A percentile compares a stretch with the other conserved stretches of the same genome.
These are phyloP conservation scores for Panopea generosa DNA, from an alignment of 2,888 invertebrate species.

Conservation along the genomic window DNA sequence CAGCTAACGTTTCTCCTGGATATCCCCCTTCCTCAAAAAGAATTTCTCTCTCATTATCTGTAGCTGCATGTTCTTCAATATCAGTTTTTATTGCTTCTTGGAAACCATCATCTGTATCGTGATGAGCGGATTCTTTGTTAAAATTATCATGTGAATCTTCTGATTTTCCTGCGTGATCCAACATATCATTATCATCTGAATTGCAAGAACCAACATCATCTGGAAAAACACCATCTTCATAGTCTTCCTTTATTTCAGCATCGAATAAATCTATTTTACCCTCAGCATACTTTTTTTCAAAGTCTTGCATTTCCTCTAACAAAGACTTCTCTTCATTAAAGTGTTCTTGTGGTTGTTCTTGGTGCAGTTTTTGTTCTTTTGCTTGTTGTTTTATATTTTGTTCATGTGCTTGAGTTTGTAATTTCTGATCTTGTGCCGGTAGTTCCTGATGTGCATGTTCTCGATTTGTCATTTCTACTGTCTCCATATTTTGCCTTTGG, in stretches of 20 bases:
- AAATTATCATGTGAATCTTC: background rate
- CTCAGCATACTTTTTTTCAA: constrained; percentile 11
- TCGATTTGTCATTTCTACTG: constrained; percentile 2
- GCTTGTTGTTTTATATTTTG: too few species aligned
- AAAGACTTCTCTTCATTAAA: background rate
- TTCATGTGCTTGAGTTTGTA: too few species aligned
- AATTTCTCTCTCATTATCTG: too few species aligned
- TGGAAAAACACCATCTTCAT: constrained; percentile 16
- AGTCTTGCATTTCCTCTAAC: constrained; percentile 12
- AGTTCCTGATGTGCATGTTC: too few species aligned
- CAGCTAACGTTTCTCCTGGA: constrained; percentile 41
- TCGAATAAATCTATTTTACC: constrained; percentile 1
- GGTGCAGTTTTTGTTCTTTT: background rate
- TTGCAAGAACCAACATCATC: too few species aligned
- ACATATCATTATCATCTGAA: too few species aligned
- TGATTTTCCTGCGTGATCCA: constrained; percentile 2
- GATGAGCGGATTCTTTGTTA: background rate
- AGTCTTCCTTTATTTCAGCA: background rate
- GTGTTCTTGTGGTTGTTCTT: background rate
- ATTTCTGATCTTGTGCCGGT: too few species aligned
- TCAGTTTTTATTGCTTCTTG: background rate
- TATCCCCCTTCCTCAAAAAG: constrained; percentile 47
- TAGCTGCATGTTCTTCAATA: background rate
- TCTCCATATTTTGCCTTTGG: too few species aligned
- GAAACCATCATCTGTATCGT: background rate